Conservation (phyloP, 2,797 vertebrate genomes). For the Apogon talboti region DNA sequence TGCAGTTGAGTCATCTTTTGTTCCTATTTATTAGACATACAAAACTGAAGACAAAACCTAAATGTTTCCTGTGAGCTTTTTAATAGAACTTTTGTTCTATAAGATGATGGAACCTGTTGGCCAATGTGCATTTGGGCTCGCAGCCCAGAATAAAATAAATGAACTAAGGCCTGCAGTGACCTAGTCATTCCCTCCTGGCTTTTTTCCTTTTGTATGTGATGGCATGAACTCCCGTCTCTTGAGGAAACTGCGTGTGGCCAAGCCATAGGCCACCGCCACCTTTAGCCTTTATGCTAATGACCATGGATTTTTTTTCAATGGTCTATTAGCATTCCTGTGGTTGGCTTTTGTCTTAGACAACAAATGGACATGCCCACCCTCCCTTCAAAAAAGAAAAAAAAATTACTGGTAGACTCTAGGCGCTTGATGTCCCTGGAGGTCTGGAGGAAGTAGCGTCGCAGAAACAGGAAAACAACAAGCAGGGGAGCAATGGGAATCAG, state of each 20-base stretch:
- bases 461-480: conserved; percentile 85
- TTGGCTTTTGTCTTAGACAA: conserved; percentile 70
- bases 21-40: conserved; percentile 58
- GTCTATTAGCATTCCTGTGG: conserved; percentile 80
- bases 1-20: conserved; percentile 60
- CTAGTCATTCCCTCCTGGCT: conserved; percentile 79
- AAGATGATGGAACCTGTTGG: conserved; percentile 60
- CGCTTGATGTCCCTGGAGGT: conserved; percentile 92
- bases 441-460: conserved; percentile 88
- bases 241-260: conserved; percentile 78
- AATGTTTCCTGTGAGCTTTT: conserved; percentile 69
- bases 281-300: conserved; percentile 84
- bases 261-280: conserved; percentile 74
- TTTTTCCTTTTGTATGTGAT: conserved; percentile 80
- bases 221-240: conserved; percentile 78
- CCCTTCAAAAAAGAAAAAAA: conserved; percentile 34
- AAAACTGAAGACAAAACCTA: conserved; percentile 69
- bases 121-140: conserved; percentile 63
- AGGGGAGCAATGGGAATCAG: conserved; percentile 87
- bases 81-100: conserved; percentile 60
- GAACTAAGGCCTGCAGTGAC: conserved; percentile 61
- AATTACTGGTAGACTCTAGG: conserved; percentile 90
- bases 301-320: conserved; percentile 64
- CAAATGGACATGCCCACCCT: conserved; percentile 64
- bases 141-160: conserved; percentile 64